Conservation (phyloP, 2,888 invertebrate species). For the Subacronicta megacephala region DNA sequence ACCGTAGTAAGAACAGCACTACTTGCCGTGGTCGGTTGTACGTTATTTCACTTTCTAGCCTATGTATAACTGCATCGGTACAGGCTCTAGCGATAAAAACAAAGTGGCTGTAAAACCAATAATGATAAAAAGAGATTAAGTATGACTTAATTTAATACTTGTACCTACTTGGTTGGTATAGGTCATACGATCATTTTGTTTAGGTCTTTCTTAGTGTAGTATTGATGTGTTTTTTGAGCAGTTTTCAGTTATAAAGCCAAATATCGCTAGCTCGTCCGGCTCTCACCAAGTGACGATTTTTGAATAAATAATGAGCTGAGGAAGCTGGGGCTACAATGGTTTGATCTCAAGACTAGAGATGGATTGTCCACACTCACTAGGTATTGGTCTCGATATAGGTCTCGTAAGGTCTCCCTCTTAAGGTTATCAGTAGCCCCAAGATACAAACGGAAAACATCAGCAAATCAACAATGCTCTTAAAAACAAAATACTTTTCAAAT, state of each 20-base stretch:
- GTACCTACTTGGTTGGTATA: background rate
- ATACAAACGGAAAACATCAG: too few species aligned
- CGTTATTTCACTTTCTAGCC: constrained; percentile 80
- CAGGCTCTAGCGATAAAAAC: constrained; percentile 50
- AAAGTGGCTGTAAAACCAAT: constrained; percentile 53
- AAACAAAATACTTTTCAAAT: background rate
- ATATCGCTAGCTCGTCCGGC: too few species aligned
- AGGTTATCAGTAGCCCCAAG: too few species aligned
- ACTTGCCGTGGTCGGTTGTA: constrained; percentile 68
- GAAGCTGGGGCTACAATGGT: too few species aligned
- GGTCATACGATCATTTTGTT: background rate
- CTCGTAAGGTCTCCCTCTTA: too few species aligned
- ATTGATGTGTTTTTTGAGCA: too few species aligned
- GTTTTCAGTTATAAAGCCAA: too few species aligned
- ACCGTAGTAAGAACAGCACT: constrained; percentile 56
- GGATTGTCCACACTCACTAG: too few species aligned
- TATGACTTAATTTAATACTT: constrained; percentile 1
- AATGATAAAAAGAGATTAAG: constrained; percentile 51
- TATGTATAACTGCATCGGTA: constrained; percentile 41
- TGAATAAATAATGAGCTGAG: too few species aligned
- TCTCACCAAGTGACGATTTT: too few species aligned
- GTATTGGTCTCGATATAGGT: too few species aligned
- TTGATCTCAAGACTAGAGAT: too few species aligned
- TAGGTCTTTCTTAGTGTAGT: background rate
- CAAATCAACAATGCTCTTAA: background rate